A percentile compares a stretch with the other conserved stretches of the same genome.
Conservation (phyloP, 2,888 invertebrate species). For the Sphecodes monilicornis region DNA sequence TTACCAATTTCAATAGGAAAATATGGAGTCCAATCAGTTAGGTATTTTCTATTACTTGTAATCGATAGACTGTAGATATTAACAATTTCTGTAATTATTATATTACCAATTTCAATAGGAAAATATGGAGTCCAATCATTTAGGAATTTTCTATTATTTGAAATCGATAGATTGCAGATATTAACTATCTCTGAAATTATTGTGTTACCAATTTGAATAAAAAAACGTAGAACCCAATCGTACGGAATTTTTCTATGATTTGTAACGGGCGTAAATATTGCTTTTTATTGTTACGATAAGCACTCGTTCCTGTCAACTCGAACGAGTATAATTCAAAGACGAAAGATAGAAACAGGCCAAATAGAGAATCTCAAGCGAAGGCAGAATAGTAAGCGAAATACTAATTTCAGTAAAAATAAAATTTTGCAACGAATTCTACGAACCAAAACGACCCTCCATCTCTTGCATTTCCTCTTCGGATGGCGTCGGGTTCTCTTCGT, state of each 20-base stretch:
- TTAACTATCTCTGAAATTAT: not conserved
- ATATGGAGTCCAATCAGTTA: too few species aligned
- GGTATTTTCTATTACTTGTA: too few species aligned
- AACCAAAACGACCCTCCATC: slow-evolving; percentile 88
- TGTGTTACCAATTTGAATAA: not conserved
- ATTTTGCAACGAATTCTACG: slow-evolving; percentile 6
- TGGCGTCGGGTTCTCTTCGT: slow-evolving; percentile 90
- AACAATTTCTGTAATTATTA: too few species aligned
- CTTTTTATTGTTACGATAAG: not conserved
- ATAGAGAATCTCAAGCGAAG: slow-evolving; percentile 11
- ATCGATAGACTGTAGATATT: too few species aligned
- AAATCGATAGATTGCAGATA: too few species aligned
- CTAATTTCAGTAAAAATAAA: not conserved
- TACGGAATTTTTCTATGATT: not conserved
- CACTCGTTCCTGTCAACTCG: not conserved
- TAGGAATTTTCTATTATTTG: too few species aligned
- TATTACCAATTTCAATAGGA: too few species aligned
- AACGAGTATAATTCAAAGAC: not conserved
- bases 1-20: not conserved
- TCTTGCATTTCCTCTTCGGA: slow-evolving; percentile 88
- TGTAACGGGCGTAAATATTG: not conserved
- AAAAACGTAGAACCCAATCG: not conserved
- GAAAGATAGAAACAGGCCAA: not conserved
- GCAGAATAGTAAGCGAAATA: slow-evolving; percentile 24
- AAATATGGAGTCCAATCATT: too few species aligned